Conservation (phyloP, 2,113 vertebrate genomes). For the Elgaria multicarinata region DNA sequence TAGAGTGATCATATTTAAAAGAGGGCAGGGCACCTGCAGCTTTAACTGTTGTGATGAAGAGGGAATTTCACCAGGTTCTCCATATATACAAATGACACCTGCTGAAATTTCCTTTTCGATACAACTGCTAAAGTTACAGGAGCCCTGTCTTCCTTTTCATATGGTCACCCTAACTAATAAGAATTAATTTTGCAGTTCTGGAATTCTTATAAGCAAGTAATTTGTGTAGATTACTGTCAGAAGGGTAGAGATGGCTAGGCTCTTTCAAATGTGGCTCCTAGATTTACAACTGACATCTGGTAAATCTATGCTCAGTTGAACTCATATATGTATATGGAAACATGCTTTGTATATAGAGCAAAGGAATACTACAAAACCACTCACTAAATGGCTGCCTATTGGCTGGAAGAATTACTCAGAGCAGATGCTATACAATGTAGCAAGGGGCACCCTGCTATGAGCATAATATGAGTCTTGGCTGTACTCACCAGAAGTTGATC, state of each 20-base stretch:
- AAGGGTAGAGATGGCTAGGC: not conserved
- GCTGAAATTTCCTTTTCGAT: too few species aligned
- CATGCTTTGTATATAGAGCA: constrained; percentile 32
- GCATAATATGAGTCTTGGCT: constrained; percentile 74
- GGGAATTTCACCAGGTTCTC: too few species aligned
- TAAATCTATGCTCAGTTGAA: constrained; percentile 68
- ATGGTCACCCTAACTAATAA: too few species aligned
- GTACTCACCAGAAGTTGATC: constrained; percentile 70
- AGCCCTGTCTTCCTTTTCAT: too few species aligned
- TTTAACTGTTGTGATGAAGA: too few species aligned
- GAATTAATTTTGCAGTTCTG: not conserved
- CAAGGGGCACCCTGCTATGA: constrained; percentile 72
- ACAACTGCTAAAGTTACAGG: too few species aligned
- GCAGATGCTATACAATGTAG: constrained; percentile 76
- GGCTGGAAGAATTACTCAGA: constrained; percentile 74
- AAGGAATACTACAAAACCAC: constrained; percentile 34
- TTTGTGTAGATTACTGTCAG: not conserved
- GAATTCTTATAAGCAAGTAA: not conserved
- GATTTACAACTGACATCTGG: constrained; percentile 1
- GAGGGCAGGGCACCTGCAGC: too few species aligned
- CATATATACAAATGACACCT: too few species aligned
- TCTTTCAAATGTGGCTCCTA: not conserved
- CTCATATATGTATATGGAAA: constrained; percentile 59
- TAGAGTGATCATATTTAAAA: too few species aligned
- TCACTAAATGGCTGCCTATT: constrained; percentile 72